phyloP scores from a whole-genome alignment of 2,888 invertebrate genomes.

The Phortica magna region DNA sequence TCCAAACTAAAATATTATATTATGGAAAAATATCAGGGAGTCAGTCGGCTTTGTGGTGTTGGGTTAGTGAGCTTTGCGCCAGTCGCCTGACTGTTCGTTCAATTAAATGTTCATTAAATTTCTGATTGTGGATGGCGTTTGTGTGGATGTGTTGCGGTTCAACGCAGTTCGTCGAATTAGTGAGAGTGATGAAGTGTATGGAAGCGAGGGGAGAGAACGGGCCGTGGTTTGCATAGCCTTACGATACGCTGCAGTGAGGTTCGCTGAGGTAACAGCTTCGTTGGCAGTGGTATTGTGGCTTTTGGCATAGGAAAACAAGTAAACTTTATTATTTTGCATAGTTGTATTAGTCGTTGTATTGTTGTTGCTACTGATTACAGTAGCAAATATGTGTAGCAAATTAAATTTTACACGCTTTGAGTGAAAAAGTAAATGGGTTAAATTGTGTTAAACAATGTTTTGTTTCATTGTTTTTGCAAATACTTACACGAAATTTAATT shows the following conservation, averaged over 20 bases:
- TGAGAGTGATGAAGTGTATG: neutral
- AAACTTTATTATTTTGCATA: conserved; percentile 28
- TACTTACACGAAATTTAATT: too few species aligned
- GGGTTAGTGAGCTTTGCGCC: conserved; percentile 8
- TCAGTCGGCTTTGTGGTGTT: conserved; percentile 5
- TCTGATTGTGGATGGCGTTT: conserved; percentile 49
- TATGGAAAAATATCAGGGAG: conserved; percentile 36
- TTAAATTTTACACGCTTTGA: conserved; percentile 51
- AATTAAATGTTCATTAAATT: conserved; percentile 60
- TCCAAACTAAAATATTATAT: conserved; percentile 66
- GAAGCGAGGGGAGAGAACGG: neutral
- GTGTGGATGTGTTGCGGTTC: conserved; percentile 37
- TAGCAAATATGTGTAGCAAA: conserved; percentile 40
- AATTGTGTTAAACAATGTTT: conserved; percentile 41
- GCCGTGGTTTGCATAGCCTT: neutral
- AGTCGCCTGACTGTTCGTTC: neutral
- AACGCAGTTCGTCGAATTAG: conserved; percentile 30
- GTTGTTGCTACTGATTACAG: conserved; percentile 25
- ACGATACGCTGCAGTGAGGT: too few species aligned
- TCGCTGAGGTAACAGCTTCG: neutral
- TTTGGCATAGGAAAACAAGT: neutral
- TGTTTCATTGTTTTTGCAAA: too few species aligned
- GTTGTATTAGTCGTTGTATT: neutral
- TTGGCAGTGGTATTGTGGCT: conserved; percentile 15
- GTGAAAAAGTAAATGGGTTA: conserved; percentile 38